Evolutionary conservation across 2,888 invertebrate genomes (phyloP), one percentile per base, ranked within the genome.

Genomic region (Chymomyza fuscimana): DNA sequence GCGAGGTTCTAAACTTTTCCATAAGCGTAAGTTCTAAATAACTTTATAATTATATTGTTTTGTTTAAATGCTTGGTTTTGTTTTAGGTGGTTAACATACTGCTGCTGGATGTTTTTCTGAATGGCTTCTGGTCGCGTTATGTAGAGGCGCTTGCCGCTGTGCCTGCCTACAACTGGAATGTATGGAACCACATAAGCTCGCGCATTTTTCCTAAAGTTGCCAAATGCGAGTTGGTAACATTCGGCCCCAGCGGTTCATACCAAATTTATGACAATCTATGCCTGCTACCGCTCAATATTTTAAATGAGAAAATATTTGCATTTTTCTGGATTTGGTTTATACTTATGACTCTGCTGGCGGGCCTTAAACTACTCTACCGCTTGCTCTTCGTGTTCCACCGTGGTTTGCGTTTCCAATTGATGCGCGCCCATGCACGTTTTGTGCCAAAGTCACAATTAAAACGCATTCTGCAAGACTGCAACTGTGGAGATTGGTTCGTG

Each of bases 211-310:
- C 92, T 3, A 92, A 96, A 94, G 94, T 97, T 65, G 97, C 97
- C n/a, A 97, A 97, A 92, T 97, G 97, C 90, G 94, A 95, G 65
- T 97, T 97, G 92, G 94, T 95, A 92, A 96, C 96, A 90, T 97
- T 95, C 91, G 97, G 97, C 92, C 94, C 95, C 1, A 95, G 96
- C 5, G 97, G 97, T 0, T 93, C 95, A 1, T 94, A 96, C 61
- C 96, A 96, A 91, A 94, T 94, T 74, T 95, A 95, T 91, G 97
- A 97, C 89, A 96, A 80, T 36, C 92, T 96, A 0, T 96, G 96
- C 81, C 93, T 96, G n/a, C 92, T 96, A 15, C 95, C 96, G 0
- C 86, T 96, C 9, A 96, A 96, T 86, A 94, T 96, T 77, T 93
- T 96, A 58, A 96, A 96, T 87, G 96, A 96, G 87, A 96, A 96